Evolutionary conservation across 2,888 invertebrate species (phyloP).

Genomic region (Drosophila neutralis): DNA sequence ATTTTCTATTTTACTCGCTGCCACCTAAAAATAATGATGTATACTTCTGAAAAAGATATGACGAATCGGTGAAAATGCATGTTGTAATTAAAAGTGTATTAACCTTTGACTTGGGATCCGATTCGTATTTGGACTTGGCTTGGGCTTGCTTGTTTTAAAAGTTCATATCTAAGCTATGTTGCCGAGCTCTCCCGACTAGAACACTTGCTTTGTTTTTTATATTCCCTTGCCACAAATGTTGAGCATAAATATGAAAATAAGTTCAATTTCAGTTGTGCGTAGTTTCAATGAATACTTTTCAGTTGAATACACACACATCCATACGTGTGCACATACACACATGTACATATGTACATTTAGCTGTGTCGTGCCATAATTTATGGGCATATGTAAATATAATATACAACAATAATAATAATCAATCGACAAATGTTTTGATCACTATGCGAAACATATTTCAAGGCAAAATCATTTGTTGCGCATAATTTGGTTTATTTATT

Average conservation of each 20-base stretch:
- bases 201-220: background rate
- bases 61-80: background rate
- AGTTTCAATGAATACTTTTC: background rate
- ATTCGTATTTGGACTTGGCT: background rate
- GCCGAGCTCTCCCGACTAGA: background rate
- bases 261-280: constrained; percentile 11
- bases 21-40: constrained; percentile 20
- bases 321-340: background rate
- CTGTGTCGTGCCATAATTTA: background rate
- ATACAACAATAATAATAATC: background rate
- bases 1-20: constrained; percentile 5
- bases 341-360: background rate
- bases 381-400: constrained; percentile 2
- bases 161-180: background rate
- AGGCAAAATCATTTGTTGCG: constrained; percentile 45
- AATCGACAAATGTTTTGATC: constrained; percentile 2
- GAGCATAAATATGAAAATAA: constrained; percentile 8
- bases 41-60: constrained; percentile 18
- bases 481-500: constrained; percentile 30
- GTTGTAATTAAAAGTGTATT: background rate
- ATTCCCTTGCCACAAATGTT: constrained; percentile 2
- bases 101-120: background rate
- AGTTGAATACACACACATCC: background rate
- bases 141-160: background rate
- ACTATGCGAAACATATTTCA: constrained; percentile 37